Base-by-base conservation (phyloP, 2,113 vertebrate species). In the Acanthochromis polyacanthus region DNA sequence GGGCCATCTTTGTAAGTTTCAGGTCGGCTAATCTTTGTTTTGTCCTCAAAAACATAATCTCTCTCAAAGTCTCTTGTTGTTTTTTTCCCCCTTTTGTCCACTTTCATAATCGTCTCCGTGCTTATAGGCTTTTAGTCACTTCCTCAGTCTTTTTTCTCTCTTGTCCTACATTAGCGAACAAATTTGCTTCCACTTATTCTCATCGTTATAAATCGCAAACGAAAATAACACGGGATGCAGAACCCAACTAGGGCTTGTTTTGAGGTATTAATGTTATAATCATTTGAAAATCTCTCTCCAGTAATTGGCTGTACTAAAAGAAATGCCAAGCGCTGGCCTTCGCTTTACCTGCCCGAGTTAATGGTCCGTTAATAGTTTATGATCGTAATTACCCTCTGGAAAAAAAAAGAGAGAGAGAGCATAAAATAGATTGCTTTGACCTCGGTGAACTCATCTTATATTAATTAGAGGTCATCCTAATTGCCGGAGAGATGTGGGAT, bases 341-440 rank as follows among this genome's bases (percentile, higher is more conserved):
- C 46, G 15, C 72, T 83, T 89, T 85, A 89, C 86, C 91, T 92
- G 89, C 68, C 71, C 4, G 71, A 92, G 83, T 81, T 92, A 93
- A 93, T 91, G 91, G 80, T 77, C 84, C 83, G 74, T 92, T 93
- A 91, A 93, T 88, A 87, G 89, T 93, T 93, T 89, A 90, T 86
- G 83, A 89, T 89, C 56, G 65, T 92, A 93, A 95, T 94, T 94
- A 92, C 86, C 81, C 89, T 74, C 50, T 52, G 80, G 82, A 80
- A 84, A 74, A 80, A 72, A 75, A 56, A n/a, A n/a, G 17, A 17
- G 75, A 86, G 75, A 56, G 17, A 17, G 75, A 86, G 75, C 63
- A 70, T 82, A 59, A 88, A 90, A 91, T 81, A 90, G 88, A 94
- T 93, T 91, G 88, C 92, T 93, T 89, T 92, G 91, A 94, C 92